Percentiles rank a stretch among this genome's conserved stretches.
These are phyloP conservation scores for Orgyia antiqua DNA, from an alignment of 2,888 invertebrate genomes.

Conservation along the genomic window DNA sequence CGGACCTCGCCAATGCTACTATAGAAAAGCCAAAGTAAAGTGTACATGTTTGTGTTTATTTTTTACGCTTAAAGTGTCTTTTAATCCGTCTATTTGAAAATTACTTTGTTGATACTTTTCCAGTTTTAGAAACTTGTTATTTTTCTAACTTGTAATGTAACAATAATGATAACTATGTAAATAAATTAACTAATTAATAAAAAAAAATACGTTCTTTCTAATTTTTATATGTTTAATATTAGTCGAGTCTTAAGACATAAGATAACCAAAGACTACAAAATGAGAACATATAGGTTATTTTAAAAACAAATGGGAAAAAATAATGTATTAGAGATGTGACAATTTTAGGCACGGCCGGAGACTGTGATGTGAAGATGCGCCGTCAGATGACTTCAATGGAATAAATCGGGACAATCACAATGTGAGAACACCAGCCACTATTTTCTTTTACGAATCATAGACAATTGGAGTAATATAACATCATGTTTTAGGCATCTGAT, in stretches of 20 bases:
- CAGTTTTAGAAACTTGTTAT: too few species aligned
- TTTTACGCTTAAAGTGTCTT: conserved; percentile 12
- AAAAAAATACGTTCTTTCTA: too few species aligned
- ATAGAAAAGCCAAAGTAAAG: conserved; percentile 85
- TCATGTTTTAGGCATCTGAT: conserved; percentile 15
- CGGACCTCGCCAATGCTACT: conserved; percentile 90
- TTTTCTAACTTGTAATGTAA: too few species aligned
- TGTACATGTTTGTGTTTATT: conserved; percentile 4
- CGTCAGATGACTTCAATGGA: conserved; percentile 15
- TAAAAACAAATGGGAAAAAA: too few species aligned
- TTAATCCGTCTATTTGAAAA: conserved; percentile 25
- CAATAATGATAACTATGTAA: too few species aligned
- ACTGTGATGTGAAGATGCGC: conserved; percentile 24
- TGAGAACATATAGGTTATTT: too few species aligned
- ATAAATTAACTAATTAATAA: too few species aligned
- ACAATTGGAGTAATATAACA: conserved; percentile 4
- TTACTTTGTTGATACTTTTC: too few species aligned
- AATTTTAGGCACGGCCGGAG: conserved; percentile 31
- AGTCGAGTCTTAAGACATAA: too few species aligned
- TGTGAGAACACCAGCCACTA: conserved; percentile 13
- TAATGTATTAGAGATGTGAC: conserved; percentile 29
- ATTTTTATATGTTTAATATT: too few species aligned
- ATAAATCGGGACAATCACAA: conserved; percentile 16
- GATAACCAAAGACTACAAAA: too few species aligned
- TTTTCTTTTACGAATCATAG: conserved; percentile 16